phyloP scores from a whole-genome alignment of 2,113 vertebrate species.

The Hippocampus mohnikei region DNA sequence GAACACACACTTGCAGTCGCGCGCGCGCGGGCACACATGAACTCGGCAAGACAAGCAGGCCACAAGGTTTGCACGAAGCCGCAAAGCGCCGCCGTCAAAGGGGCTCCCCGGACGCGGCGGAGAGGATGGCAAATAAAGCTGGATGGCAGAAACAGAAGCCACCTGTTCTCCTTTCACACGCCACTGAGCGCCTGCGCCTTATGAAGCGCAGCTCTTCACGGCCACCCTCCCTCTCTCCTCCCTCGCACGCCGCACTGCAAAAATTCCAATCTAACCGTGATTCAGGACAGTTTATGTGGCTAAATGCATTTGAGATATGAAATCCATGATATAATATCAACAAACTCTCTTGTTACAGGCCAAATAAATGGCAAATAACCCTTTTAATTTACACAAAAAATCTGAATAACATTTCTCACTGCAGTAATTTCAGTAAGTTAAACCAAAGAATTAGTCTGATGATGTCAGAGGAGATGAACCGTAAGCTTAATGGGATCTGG shows the following conservation, averaged over 20 bases:
- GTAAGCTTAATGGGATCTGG: too few species aligned
- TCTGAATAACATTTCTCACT: too few species aligned
- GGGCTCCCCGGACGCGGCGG: slow-evolving; percentile 19
- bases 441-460: too few species aligned
- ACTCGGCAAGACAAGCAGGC: slow-evolving; percentile 9
- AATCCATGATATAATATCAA: too few species aligned
- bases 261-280: not conserved
- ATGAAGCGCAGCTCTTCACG: slow-evolving; percentile 64
- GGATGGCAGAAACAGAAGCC: slow-evolving; percentile 66
- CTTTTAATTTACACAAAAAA: too few species aligned
- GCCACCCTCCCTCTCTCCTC: slow-evolving; percentile 17
- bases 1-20: slow-evolving; percentile 19
- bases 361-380: too few species aligned
- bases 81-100: slow-evolving; percentile 2
- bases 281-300: not conserved
- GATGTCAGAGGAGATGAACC: too few species aligned
- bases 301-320: too few species aligned
- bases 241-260: not conserved
- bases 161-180: slow-evolving; percentile 75
- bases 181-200: slow-evolving; percentile 55
- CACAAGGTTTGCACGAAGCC: slow-evolving; percentile 25
- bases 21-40: slow-evolving; percentile 3
- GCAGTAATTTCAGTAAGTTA: too few species aligned
- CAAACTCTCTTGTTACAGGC: too few species aligned
- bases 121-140: slow-evolving; percentile 62